phyloP scores from a whole-genome alignment of 2,113 vertebrate species.

The Uropsilus gracilis region DNA sequence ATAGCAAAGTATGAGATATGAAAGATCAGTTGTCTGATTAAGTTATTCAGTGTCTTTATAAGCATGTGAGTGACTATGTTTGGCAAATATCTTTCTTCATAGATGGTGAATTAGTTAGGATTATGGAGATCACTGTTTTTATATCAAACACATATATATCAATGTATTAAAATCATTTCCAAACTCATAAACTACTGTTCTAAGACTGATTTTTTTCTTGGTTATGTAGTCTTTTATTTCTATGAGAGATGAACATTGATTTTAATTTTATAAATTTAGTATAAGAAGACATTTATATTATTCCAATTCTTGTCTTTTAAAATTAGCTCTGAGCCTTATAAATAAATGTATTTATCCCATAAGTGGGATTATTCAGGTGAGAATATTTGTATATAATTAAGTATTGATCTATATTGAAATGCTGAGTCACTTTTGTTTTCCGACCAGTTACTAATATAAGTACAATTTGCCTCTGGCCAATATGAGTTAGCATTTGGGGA shows the following conservation, averaged over 20 bases:
- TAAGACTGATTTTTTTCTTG: not conserved
- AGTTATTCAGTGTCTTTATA: not conserved
- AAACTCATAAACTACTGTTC: not conserved
- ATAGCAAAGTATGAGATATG: not conserved
- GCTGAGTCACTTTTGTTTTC: not conserved
- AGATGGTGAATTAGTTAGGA: not conserved
- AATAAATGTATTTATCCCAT: not conserved
- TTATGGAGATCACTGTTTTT: not conserved
- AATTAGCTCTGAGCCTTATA: not conserved
- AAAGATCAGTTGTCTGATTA: not conserved
- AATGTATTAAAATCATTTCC: not conserved
- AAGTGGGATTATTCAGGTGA: not conserved
- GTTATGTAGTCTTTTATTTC: not conserved
- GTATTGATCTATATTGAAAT: not conserved
- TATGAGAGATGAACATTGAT: not conserved
- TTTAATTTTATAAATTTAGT: not conserved
- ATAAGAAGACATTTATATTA: not conserved
- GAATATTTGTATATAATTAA: not conserved
- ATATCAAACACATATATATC: not conserved
- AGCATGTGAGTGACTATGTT: not conserved
- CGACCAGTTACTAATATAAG: not conserved
- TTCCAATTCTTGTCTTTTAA: not conserved
- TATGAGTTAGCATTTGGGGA: not conserved
- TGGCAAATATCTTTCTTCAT: not conserved
- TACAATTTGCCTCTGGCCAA: no score